Conservation (phyloP, 2,797 vertebrate species). For the Champsocephalus gunnari region DNA sequence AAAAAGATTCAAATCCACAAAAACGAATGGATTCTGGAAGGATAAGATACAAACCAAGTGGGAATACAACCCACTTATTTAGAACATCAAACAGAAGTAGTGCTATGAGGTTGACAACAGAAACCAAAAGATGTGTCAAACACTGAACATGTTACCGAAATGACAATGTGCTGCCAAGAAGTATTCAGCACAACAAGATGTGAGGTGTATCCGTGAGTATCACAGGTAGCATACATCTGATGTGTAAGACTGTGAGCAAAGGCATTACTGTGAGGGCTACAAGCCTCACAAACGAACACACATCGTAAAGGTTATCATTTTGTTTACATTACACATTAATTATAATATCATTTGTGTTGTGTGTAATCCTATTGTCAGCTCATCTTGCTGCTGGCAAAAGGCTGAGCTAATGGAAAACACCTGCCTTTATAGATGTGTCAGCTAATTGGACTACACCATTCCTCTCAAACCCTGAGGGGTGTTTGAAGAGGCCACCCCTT, state of each 20-base stretch:
- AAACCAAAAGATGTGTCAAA: slow-evolving; percentile 26
- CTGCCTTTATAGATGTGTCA: too few species aligned
- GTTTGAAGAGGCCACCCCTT: too few species aligned
- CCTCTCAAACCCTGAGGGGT: too few species aligned
- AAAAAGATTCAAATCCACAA: not conserved
- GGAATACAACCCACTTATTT: not conserved
- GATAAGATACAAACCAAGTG: not conserved
- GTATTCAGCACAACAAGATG: slow-evolving; percentile 3
- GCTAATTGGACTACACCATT: too few species aligned
- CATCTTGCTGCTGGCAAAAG: too few species aligned
- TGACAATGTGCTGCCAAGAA: not conserved
- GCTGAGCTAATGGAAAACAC: too few species aligned
- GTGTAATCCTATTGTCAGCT: too few species aligned
- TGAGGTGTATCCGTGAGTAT: slow-evolving; percentile 17
- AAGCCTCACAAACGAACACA: too few species aligned
- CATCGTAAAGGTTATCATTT: too few species aligned
- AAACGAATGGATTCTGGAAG: not conserved
- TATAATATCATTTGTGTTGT: too few species aligned
- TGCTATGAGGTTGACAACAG: not conserved
- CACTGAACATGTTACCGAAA: slow-evolving; percentile 17
- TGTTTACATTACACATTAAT: too few species aligned
- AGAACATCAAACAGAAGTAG: not conserved
- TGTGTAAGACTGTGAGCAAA: not conserved
- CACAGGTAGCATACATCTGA: slow-evolving; percentile 11
- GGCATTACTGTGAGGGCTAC: not conserved